phyloP scores from a whole-genome alignment of 2,888 invertebrate species.

The Calliphora vomitoria region DNA sequence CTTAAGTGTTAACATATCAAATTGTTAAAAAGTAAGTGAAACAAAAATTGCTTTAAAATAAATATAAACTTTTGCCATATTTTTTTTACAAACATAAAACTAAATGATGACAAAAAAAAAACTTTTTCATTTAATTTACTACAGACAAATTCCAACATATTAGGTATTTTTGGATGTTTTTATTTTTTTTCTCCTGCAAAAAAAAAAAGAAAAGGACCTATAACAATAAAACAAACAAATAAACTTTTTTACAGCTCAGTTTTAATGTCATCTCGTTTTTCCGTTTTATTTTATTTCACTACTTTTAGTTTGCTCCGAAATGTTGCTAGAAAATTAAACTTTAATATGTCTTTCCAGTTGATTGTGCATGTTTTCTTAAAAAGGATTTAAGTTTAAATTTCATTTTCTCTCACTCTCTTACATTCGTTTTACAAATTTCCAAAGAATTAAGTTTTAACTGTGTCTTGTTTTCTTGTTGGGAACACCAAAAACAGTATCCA shows the following conservation, averaged over 20 bases:
- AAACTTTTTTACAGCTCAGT: background rate
- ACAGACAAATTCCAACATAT: slow-evolving; percentile 9
- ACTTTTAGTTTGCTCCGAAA: background rate
- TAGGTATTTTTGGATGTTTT: slow-evolving; percentile 2
- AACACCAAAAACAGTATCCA: background rate
- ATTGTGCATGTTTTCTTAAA: slow-evolving; percentile 2
- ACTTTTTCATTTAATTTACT: slow-evolving; percentile 26
- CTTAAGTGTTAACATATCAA: slow-evolving; percentile 34
- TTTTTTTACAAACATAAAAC: slow-evolving; percentile 6
- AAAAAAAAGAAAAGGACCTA: background rate
- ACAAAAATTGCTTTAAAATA: slow-evolving; percentile 15
- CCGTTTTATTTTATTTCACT: background rate
- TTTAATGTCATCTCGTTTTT: slow-evolving; percentile 3
- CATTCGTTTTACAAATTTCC: background rate
- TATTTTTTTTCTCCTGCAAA: background rate
- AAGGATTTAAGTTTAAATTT: slow-evolving; percentile 22
- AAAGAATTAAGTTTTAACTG: slow-evolving; percentile 1
- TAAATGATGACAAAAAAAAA: slow-evolving; percentile 1
- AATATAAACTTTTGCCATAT: background rate
- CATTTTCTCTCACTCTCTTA: background rate
- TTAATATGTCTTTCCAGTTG: slow-evolving; percentile 13
- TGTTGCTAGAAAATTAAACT: slow-evolving; percentile 10
- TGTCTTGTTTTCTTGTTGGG: background rate
- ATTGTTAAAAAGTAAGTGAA: background rate
- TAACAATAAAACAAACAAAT: background rate